Evolutionary conservation across 2,113 vertebrate genomes (phyloP).

Genomic region (Chionomys nivalis): DNA sequence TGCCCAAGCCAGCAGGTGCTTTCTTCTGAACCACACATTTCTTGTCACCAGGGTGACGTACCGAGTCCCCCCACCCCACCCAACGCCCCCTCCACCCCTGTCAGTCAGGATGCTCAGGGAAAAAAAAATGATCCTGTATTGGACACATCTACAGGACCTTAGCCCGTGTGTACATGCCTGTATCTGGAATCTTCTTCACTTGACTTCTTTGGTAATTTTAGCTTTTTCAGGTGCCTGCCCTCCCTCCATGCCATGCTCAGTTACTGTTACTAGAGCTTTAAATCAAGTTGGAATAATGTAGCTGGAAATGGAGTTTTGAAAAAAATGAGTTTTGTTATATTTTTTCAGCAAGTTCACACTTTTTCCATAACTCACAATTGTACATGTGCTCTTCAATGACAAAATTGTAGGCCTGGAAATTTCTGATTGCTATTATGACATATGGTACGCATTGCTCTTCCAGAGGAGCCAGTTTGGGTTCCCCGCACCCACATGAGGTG

Average conservation of each 20-base stretch:
- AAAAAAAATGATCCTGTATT: background rate
- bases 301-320: background rate
- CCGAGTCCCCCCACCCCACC: no score
- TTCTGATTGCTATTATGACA: background rate
- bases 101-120: background rate
- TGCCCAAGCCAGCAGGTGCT: background rate
- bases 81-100: no score
- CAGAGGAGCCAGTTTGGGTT: background rate
- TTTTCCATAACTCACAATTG: constrained; percentile 1
- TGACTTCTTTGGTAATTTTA: background rate
- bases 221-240: background rate
- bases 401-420: constrained; percentile 24
- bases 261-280: background rate
- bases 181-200: background rate
- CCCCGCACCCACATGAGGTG: background rate
- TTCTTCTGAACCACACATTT: background rate
- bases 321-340: constrained; percentile 20
- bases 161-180: background rate
- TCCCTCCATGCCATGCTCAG: background rate
- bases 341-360: background rate
- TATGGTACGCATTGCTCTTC: background rate
- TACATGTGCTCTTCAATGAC: background rate
- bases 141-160: background rate
- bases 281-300: background rate
- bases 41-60: background rate